Percentiles rank a stretch among this genome's conserved stretches.
These are phyloP conservation scores for Echinarachnius parma DNA, from an alignment of 53 echinoderm and acorn worm species.

Conservation along the genomic window DNA sequence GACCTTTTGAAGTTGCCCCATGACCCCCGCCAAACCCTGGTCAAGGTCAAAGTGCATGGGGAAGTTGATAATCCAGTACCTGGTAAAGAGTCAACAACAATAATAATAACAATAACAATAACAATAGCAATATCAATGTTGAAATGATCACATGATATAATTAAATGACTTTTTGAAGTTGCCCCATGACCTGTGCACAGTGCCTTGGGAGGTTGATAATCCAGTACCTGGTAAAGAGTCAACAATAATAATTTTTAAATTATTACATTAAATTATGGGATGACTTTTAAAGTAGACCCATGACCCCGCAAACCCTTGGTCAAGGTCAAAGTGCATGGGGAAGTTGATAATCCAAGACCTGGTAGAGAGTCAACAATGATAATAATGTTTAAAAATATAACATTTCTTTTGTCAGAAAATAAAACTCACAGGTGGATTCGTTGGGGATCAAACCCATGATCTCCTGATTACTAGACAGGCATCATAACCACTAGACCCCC, in stretches of 20 bases:
- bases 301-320: too few relatives aligned
- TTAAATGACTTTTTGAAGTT: conserved; percentile 81
- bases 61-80: conserved; percentile 92
- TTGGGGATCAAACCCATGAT: too few relatives aligned
- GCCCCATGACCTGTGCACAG: conserved; percentile 86
- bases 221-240: conserved; percentile 68
- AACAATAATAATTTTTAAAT: background rate
- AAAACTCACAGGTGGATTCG: too few relatives aligned
- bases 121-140: too few relatives aligned
- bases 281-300: conserved; percentile 78
- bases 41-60: conserved; percentile 99
- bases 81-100: conserved; percentile 9
- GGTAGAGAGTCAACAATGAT: too few relatives aligned
- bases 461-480: too few relatives aligned
- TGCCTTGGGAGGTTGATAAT: conserved; percentile 90
- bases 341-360: conserved; percentile 95
- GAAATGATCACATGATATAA: too few relatives aligned
- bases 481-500: too few relatives aligned
- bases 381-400: too few relatives aligned
- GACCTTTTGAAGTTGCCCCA: conserved; percentile 80
- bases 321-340: conserved; percentile 96
- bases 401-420: too few relatives aligned
- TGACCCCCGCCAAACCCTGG: conserved; percentile 71
- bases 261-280: too few relatives aligned
- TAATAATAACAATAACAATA: background rate